phyloP scores from a whole-genome alignment of 2,888 invertebrate genomes.

The Pseudeuparius sepicola region DNA sequence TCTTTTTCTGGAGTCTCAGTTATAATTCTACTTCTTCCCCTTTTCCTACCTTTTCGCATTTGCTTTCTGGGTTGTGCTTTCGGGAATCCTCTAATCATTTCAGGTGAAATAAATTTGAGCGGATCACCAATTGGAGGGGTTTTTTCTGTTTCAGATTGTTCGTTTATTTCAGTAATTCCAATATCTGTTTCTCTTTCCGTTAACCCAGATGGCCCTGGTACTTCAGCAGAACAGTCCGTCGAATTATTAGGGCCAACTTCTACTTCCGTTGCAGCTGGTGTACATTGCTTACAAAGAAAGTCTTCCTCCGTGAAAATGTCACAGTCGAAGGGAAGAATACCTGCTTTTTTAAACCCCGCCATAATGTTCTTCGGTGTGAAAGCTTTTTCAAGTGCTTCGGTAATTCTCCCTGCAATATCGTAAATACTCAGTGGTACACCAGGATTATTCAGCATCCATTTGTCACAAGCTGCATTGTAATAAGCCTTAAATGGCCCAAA shows the following conservation, averaged over 20 bases:
- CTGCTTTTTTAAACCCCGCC: constrained; percentile 18
- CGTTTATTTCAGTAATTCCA: no score
- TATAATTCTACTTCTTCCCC: constrained; percentile 13
- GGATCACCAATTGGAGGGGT: no score
- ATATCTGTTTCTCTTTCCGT: no score
- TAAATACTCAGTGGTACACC: constrained; percentile 36
- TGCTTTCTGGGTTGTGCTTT: constrained; percentile 13
- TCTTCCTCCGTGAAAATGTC: constrained; percentile 15
- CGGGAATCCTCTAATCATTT: no score
- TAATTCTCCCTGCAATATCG: constrained; percentile 27
- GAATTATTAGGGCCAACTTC: no score
- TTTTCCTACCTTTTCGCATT: constrained; percentile 13
- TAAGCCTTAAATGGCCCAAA: constrained; percentile 34
- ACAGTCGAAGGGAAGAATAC: constrained; percentile 21
- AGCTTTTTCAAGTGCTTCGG: constrained; percentile 18
- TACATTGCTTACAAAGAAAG: no score
- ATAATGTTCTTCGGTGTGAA: constrained; percentile 21
- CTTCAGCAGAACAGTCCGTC: no score
- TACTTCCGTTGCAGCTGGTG: no score
- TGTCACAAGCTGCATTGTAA: constrained; percentile 29
- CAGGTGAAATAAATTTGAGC: no score
- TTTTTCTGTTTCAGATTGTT: no score
- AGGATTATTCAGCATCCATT: constrained; percentile 34
- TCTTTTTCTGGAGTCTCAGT: constrained; percentile 17
- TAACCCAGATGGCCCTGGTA: no score